phyloP scores from a whole-genome alignment of 2,888 invertebrate genomes.

The Plebejus anna region DNA sequence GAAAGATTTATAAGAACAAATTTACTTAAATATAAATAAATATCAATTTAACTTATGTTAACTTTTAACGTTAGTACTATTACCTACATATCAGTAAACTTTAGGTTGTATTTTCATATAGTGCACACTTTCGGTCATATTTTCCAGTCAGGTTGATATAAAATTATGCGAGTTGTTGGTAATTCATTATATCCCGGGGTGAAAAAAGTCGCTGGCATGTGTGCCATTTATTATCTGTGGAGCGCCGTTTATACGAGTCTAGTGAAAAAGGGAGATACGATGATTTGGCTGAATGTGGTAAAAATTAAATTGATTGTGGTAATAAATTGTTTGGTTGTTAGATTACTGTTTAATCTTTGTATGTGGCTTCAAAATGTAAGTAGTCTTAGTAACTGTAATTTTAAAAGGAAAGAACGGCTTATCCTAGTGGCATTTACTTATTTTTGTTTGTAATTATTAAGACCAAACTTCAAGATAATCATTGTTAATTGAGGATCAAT shows the following conservation, averaged over 20 bases:
- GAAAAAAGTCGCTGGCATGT: slow-evolving; percentile 38
- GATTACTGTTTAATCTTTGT: neutral
- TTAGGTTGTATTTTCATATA: neutral
- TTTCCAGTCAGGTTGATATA: slow-evolving; percentile 37
- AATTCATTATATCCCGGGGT: slow-evolving; percentile 42
- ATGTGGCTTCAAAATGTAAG: too few relatives aligned
- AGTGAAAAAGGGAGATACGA: neutral
- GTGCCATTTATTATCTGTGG: slow-evolving; percentile 37
- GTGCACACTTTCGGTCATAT: slow-evolving; percentile 9
- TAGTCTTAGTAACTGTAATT: too few relatives aligned
- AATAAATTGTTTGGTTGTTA: neutral
- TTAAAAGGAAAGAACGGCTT: too few relatives aligned
- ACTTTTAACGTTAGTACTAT: neutral
- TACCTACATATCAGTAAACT: neutral
- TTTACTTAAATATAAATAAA: too few relatives aligned
- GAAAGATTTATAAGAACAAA: neutral
- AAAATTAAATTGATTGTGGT: neutral
- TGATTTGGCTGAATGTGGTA: slow-evolving; percentile 1
- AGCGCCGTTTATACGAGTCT: slow-evolving; percentile 18
- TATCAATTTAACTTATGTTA: neutral
- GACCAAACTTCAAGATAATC: too few relatives aligned
- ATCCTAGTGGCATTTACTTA: too few relatives aligned
- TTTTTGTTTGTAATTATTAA: too few relatives aligned
- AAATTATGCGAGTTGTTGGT: slow-evolving; percentile 40
- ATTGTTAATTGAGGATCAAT: too few relatives aligned